phyloP scores from a whole-genome alignment of 2,113 vertebrate genomes.

The Benthochromis sp. region DNA sequence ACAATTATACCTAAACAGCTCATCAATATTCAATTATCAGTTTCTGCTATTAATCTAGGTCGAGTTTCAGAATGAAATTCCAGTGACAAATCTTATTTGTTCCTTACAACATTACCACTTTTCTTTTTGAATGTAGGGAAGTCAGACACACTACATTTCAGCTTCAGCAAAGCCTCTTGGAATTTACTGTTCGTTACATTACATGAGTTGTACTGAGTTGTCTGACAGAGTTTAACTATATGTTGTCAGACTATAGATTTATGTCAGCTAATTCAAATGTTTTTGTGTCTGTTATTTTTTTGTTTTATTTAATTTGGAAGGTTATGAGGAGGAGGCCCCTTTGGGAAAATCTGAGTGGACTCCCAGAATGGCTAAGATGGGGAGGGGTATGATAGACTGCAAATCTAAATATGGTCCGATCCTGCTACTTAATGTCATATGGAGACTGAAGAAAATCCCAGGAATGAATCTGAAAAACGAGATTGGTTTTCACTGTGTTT shows the following conservation, averaged over 20 bases:
- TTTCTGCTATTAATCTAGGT: background rate
- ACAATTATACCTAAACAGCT: background rate
- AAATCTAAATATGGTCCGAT: conserved; percentile 56
- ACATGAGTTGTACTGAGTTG: background rate
- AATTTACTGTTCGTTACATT: background rate
- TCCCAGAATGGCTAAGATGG: conserved; percentile 26
- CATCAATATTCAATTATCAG: background rate
- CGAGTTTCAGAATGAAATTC: background rate
- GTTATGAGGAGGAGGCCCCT: background rate
- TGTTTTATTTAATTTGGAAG: conserved; percentile 4
- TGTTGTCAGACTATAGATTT: background rate
- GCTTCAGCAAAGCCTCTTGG: background rate
- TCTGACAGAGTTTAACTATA: background rate
- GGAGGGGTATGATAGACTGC: conserved; percentile 31
- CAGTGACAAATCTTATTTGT: background rate
- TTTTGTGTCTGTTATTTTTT: conserved; percentile 19
- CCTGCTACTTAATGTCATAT: conserved; percentile 65
- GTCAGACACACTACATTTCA: background rate
- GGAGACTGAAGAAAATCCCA: conserved; percentile 53
- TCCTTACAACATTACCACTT: background rate
- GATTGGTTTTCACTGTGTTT: conserved; percentile 66
- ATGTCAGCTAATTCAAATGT: conserved; percentile 10
- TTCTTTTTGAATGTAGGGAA: background rate
- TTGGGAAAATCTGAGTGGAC: conserved; percentile 25
- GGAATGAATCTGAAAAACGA: conserved; percentile 62